A percentile compares a stretch with the other conserved stretches of the same genome.
phyloP scores from a whole-genome alignment of 2,888 invertebrate species.

The Caradrina clavipalpis region DNA sequence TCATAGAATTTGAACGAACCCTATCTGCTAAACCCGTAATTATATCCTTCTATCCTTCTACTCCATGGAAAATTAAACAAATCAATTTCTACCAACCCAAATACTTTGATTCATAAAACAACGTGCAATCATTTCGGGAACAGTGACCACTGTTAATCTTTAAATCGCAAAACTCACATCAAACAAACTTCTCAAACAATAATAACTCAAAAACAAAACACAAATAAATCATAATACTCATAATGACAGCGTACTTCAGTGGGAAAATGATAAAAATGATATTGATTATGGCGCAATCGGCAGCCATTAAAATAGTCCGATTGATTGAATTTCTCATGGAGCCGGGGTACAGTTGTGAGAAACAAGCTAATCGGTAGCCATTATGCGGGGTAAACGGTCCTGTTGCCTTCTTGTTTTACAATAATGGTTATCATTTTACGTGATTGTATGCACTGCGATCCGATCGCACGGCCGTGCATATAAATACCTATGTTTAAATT shows the following conservation, averaged over 20 bases:
- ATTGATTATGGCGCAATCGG: constrained; percentile 79
- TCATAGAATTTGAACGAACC: too few relatives aligned
- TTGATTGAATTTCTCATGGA: constrained; percentile 86
- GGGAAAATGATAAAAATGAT: constrained; percentile 70
- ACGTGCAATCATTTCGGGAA: background rate
- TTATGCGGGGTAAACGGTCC: constrained; percentile 59
- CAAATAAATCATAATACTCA: constrained; percentile 57
- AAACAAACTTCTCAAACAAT: constrained; percentile 46
- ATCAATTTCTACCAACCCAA: background rate
- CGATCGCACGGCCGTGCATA: background rate
- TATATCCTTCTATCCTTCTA: background rate
- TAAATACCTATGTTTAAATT: constrained; percentile 5
- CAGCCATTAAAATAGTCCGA: constrained; percentile 82
- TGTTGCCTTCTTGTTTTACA: constrained; percentile 52
- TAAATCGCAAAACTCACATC: constrained; percentile 29
- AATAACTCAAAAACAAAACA: constrained; percentile 59
- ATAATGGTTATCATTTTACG: constrained; percentile 56
- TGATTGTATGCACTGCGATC: constrained; percentile 33
- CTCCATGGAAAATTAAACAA: background rate
- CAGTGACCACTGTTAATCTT: background rate
- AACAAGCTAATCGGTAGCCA: constrained; percentile 76
- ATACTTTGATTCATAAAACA: background rate
- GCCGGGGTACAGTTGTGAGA: constrained; percentile 78
- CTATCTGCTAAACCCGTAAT: too few relatives aligned
- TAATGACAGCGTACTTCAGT: constrained; percentile 77